Base-by-base conservation (phyloP, 2,888 invertebrate species). In the Nomada fabriciana region DNA sequence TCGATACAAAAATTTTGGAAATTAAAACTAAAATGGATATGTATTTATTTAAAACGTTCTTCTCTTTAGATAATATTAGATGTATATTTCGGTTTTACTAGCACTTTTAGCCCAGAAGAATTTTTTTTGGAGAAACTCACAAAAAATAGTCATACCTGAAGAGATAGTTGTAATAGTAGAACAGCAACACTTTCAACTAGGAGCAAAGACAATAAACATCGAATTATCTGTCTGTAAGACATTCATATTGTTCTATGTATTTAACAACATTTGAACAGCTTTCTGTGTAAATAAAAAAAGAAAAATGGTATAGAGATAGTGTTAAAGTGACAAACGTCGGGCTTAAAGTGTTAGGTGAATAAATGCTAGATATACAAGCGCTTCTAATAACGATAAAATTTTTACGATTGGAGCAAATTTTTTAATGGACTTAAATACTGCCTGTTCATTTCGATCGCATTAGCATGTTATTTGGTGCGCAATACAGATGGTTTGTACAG, bases 391-490 rank as follows among this genome's bases (percentile, higher is more conserved):
- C 71, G 9, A 36, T 71, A 47, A 57, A 70, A 73, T 72, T 36
- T 65, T 59, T 25, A 52, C 42, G 42, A 68, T 75, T 47, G n/a
- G 20, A 64, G 47, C 13, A 55, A 61, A 29, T 52, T 36, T 43
- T 53, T 57, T 29, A 29, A 55, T 20, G 67, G 25, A 43, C 11
- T 76, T 64, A 25, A 55, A 75, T 64, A 36, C 60, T 76, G 68
- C 73, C 53, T 76, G 25, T 64, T 72, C 61, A 67, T 80, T 29
- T 36, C 69, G 20, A 64, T 61, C 43, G 74, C 53, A 53, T 25
- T 64, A 79, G 74, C 69, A 72, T 47, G 42, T 79, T 67, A 59
- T 85, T 86, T 88, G 86, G 78, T 88, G 84, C 73, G 75, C 79
- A 77, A 80, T 69, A 72, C 70, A 53, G 73, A 81, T 76, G 74